Evolutionary conservation across 2,888 invertebrate species (phyloP).

Genomic region (Hyles lineata): DNA sequence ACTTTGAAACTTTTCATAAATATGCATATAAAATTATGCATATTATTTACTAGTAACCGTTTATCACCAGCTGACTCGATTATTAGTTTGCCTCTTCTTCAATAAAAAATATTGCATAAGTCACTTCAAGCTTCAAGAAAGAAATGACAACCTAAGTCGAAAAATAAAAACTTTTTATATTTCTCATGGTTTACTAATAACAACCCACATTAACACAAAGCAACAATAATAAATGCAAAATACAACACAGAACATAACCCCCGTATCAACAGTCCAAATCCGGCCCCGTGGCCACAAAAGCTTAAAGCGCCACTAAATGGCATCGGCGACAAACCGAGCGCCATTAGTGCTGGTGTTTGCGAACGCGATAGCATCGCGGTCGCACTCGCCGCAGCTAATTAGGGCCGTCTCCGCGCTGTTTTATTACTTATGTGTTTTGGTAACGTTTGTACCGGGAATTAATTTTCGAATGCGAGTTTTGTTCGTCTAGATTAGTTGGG

Average conservation of each 20-base stretch:
- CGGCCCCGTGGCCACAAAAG: neutral
- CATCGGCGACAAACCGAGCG: constrained; percentile 23
- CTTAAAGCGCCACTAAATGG: constrained; percentile 24
- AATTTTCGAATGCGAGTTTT: constrained; percentile 2
- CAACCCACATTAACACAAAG: no score
- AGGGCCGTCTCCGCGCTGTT: neutral
- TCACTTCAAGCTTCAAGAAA: no score
- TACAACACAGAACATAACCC: neutral
- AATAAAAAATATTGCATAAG: no score
- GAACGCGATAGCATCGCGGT: constrained; percentile 28
- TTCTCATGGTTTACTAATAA: no score
- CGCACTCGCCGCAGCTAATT: constrained; percentile 18
- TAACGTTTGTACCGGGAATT: neutral
- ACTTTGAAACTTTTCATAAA: no score
- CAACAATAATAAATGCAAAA: neutral
- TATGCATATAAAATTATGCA: no score
- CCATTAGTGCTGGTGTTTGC: constrained; percentile 21
- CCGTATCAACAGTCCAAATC: neutral
- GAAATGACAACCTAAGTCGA: no score
- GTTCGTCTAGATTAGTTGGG: neutral
- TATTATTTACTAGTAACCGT: no score
- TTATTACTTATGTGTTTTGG: constrained; percentile 7
- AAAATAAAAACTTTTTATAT: no score
- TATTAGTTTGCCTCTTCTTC: no score
- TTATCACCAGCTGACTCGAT: no score